These are phyloP conservation scores for Trogon melanurus DNA, from an alignment of 2,113 vertebrate genomes.

Conservation along the genomic window DNA sequence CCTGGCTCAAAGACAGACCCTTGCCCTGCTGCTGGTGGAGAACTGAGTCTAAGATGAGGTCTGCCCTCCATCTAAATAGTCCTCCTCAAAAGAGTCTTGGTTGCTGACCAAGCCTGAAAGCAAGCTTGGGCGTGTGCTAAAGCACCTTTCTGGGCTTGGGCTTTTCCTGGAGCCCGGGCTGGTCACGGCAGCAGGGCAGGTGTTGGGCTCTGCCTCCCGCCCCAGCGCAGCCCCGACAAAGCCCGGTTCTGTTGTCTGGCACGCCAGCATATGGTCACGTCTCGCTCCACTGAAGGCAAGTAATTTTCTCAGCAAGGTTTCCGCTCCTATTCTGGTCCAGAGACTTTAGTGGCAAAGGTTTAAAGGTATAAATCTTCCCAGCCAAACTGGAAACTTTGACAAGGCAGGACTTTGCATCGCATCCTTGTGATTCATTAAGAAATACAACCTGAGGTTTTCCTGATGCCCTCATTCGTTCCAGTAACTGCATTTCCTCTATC, in stretches of 20 bases:
- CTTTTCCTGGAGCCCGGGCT: background rate
- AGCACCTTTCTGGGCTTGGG: background rate
- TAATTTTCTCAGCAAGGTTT: slow-evolving; percentile 10
- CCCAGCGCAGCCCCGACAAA: background rate
- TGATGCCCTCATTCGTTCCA: background rate
- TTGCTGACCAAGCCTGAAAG: background rate
- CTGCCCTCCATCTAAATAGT: background rate
- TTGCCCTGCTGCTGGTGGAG: background rate
- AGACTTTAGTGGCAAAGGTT: background rate
- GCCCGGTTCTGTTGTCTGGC: background rate
- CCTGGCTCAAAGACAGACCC: background rate
- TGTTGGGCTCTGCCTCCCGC: background rate
- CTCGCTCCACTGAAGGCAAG: background rate
- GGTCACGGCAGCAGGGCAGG: background rate
- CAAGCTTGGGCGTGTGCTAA: background rate
- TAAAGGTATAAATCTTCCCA: background rate
- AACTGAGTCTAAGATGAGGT: background rate
- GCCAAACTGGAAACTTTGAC: background rate
- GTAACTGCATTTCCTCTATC: background rate
- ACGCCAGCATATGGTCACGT: background rate
- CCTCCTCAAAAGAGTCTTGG: background rate
- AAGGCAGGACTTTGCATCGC: background rate
- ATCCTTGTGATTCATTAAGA: background rate
- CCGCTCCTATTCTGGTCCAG: background rate
- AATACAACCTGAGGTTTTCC: background rate